A percentile compares a stretch with the other conserved stretches of the same genome.
Conservation (phyloP, 2,797 vertebrate genomes). For the Falco rusticolus region DNA sequence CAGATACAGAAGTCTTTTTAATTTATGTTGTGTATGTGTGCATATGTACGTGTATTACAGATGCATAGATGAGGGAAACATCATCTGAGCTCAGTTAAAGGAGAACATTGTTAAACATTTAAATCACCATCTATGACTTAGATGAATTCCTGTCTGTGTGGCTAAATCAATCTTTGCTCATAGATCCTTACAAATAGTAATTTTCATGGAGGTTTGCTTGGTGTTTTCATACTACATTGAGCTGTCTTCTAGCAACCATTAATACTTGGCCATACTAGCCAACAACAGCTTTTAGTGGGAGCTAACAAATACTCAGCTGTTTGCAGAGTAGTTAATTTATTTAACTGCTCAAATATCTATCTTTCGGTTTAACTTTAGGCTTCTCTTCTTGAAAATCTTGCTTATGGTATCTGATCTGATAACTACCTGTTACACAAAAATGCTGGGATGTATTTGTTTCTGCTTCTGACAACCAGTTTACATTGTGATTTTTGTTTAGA, state of each 20-base stretch:
- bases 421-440: background rate
- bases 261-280: background rate
- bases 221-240: background rate
- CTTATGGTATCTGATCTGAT: background rate
- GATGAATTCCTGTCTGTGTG: background rate
- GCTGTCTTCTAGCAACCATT: background rate
- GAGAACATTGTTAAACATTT: background rate
- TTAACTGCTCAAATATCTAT: background rate
- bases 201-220: background rate
- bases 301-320: background rate
- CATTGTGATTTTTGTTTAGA: background rate
- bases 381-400: background rate
- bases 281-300: background rate
- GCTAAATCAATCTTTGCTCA: background rate
- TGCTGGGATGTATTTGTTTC: background rate
- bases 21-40: background rate
- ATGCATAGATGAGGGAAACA: background rate
- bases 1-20: background rate
- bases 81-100: background rate
- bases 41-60: background rate
- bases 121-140: background rate
- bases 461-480: background rate
- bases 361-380: background rate
- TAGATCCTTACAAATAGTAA: background rate
- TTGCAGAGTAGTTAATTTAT: background rate